Evolutionary conservation across 2,797 vertebrate species (phyloP).

Genomic region (Decapterus maruadsi): DNA sequence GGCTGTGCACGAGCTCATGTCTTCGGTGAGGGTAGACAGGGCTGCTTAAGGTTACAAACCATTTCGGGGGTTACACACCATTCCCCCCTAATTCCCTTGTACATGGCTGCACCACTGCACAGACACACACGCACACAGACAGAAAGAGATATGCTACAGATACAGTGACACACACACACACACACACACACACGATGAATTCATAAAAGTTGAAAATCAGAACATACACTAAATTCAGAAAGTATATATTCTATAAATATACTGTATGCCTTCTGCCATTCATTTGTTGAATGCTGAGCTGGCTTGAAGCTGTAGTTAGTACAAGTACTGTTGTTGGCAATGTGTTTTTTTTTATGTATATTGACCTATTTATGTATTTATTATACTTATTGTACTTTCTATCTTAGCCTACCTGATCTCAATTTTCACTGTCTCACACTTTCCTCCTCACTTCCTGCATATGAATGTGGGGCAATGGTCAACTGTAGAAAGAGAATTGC

Average conservation of each 20-base stretch:
- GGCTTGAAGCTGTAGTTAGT: too few species aligned
- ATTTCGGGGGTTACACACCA: conserved; percentile 66
- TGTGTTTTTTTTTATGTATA: too few species aligned
- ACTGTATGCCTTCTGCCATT: not conserved
- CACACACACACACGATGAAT: not conserved
- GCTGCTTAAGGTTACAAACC: conserved; percentile 65
- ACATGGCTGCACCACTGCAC: conserved; percentile 2
- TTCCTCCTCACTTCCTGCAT: too few species aligned
- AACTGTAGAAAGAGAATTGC: too few species aligned
- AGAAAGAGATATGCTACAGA: not conserved
- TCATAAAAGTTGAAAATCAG: not conserved
- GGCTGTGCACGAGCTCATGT: conserved; percentile 7
- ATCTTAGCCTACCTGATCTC: too few species aligned
- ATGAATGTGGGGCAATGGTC: too few species aligned
- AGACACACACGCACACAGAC: conserved; percentile 14
- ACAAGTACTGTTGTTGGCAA: too few species aligned
- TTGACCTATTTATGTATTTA: too few species aligned
- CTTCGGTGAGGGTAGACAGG: conserved; percentile 34
- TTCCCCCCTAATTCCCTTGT: conserved; percentile 40
- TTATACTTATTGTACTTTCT: too few species aligned
- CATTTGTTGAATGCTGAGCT: too few species aligned
- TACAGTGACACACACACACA: conserved; percentile 1
- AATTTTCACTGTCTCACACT: too few species aligned
- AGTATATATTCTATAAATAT: not conserved
- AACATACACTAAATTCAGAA: not conserved